Conservation (phyloP, 2,888 invertebrate genomes). For the Amphimallon solstitiale region DNA sequence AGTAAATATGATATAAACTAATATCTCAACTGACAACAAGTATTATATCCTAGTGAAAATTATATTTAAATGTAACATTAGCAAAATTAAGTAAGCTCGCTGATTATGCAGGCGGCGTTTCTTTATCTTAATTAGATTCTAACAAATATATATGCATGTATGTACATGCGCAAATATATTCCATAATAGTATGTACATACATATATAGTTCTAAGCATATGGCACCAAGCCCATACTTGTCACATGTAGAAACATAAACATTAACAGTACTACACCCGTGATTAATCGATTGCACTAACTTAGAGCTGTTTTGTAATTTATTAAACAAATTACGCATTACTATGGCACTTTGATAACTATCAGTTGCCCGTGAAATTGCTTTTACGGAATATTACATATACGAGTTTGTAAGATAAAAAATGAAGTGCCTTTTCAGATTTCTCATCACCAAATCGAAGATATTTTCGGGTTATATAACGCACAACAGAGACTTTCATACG, state of each 20-base stretch:
- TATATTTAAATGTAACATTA: constrained; percentile 10
- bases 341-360: background rate
- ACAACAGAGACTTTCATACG: too few species aligned
- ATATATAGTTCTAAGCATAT: background rate
- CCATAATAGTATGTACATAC: background rate
- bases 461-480: too few species aligned
- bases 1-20: too few species aligned
- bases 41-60: too few species aligned
- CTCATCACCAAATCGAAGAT: too few species aligned
- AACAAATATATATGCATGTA: background rate
- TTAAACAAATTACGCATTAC: constrained; percentile 21
- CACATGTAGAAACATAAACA: constrained; percentile 14
- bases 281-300: constrained; percentile 27
- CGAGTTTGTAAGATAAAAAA: too few species aligned
- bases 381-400: too few species aligned
- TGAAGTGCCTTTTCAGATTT: too few species aligned
- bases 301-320: constrained; percentile 29
- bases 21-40: too few species aligned
- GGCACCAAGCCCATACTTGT: constrained; percentile 27
- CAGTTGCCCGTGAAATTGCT: background rate
- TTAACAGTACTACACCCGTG: constrained; percentile 20
- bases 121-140: constrained; percentile 22
- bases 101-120: constrained; percentile 23
- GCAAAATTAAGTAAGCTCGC: constrained; percentile 4
- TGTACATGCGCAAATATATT: constrained; percentile 6